phyloP scores from a whole-genome alignment of 2,113 vertebrate genomes.

The Tichodroma muraria region DNA sequence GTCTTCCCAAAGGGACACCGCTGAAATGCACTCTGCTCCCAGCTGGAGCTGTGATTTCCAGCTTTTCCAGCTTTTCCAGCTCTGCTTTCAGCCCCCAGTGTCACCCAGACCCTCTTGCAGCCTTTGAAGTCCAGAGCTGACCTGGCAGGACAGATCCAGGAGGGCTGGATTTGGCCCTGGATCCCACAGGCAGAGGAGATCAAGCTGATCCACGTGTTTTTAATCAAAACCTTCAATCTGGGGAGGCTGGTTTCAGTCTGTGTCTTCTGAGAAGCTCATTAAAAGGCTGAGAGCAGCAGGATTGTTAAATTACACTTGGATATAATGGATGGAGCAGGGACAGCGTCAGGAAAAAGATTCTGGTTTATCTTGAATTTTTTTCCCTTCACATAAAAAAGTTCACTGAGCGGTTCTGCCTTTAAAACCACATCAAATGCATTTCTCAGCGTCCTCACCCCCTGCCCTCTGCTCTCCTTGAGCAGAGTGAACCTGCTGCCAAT shows the following conservation, averaged over 20 bases:
- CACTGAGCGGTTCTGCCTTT: not conserved
- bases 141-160: not conserved
- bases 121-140: not conserved
- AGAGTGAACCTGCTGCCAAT: not conserved
- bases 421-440: not conserved
- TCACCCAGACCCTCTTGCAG: not conserved
- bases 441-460: not conserved
- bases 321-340: not conserved
- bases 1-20: not conserved
- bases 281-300: conserved; percentile 7
- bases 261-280: not conserved
- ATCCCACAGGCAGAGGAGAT: not conserved
- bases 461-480: not conserved
- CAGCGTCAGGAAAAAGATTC: not conserved
- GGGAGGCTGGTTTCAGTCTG: not conserved
- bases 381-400: not conserved
- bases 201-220: not conserved
- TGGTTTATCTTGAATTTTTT: not conserved
- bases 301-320: not conserved
- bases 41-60: not conserved
- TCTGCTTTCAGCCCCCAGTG: not conserved
- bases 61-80: not conserved
- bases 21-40: not conserved
- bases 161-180: not conserved
- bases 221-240: not conserved